phyloP scores from a whole-genome alignment of 2,113 vertebrate species.

The Oceanites oceanicus region DNA sequence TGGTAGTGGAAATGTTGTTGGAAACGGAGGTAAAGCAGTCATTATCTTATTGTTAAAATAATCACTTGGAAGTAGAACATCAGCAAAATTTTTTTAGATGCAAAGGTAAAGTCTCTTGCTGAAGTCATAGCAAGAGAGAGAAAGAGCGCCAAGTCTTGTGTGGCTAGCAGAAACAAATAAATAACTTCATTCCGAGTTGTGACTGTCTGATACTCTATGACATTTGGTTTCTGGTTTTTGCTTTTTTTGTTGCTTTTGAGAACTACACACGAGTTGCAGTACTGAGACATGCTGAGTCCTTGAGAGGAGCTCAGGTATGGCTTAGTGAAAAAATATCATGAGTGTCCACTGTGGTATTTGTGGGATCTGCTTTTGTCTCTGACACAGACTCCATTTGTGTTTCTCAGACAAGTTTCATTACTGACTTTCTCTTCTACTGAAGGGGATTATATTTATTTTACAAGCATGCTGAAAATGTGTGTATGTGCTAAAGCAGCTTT shows the following conservation, averaged over 20 bases:
- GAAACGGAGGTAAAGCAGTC: not conserved
- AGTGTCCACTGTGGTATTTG: not conserved
- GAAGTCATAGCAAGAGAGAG: not conserved
- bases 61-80: not conserved
- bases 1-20: not conserved
- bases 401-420: not conserved
- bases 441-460: not conserved
- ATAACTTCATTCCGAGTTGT: not conserved
- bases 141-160: not conserved
- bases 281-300: not conserved
- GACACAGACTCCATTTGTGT: not conserved
- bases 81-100: not conserved
- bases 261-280: not conserved
- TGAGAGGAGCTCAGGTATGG: not conserved
- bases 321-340: not conserved
- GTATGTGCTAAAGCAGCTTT: not conserved
- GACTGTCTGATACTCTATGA: not conserved
- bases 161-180: not conserved
- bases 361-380: not conserved
- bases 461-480: not conserved
- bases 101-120: not conserved
- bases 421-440: not conserved
- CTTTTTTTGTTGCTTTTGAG: not conserved
- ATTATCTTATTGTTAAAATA: not conserved
- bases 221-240: not conserved